Base-by-base conservation (phyloP, 2,888 invertebrate genomes). In the Drosophila testacea region DNA sequence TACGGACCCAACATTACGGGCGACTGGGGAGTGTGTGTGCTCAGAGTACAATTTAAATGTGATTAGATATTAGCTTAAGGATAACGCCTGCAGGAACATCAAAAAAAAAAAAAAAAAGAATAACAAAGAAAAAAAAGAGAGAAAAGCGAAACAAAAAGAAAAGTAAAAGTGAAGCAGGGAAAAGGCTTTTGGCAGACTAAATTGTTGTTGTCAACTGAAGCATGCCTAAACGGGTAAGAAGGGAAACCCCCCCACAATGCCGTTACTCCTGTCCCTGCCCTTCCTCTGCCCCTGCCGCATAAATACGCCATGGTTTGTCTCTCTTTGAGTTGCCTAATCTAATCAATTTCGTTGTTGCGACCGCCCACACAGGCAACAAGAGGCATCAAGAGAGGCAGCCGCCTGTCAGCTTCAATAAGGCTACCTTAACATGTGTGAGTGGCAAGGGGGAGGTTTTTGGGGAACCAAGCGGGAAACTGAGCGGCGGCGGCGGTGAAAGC, bases 321-420 rank as follows among this genome's bases (percentile, higher is more conserved):
- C 75, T 63, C 42, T 55, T 66, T 59, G 59, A 64, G 69, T 76
- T 78, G 75, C 79, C 77, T 89, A 86, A 86, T 86, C 86, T 83
- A 86, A 86, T 86, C 86, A 86, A 89, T 83, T 89, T 83, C 56
- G 64, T 47, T 65, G 64, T 65, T 78, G 60, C 64, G 55, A 48
- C 61, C 68, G 77, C 89, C 84, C 79, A 77, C 84, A 72, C 71
- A 62, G 7, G 13, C 77, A 77, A 65, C 65, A 56, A 57, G 66
- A 55, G 63, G 57, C 64, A 64, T 42, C 28, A 30, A 36, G 64
- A 54, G 61, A 48, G 44, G 61, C 62, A 69, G 78, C 69, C 81
- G 78, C 69, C 81, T 89, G 89, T 85, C 85, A 89, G 81, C 72
- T 80, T 69, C 65, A 89, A 89, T 85, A 85, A 85, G 73, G 78